Evolutionary conservation across 2,797 vertebrate genomes (phyloP).

Genomic region (Semotilus atromaculatus): DNA sequence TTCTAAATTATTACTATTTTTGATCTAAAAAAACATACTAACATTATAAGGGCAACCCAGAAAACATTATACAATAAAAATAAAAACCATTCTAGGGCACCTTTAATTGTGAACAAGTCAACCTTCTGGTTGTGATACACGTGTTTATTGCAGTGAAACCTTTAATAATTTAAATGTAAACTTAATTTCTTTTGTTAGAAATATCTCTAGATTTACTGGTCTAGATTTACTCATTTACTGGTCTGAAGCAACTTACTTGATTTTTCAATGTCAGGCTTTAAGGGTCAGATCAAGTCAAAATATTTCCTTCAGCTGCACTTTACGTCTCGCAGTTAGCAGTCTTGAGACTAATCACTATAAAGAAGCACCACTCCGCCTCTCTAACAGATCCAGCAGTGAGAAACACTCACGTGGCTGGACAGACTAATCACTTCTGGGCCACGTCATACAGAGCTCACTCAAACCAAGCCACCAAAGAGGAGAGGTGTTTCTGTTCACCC

Average conservation of each 20-base stretch:
- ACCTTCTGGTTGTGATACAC: background rate
- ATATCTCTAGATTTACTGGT: no score
- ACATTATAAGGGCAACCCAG: no score
- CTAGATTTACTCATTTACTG: no score
- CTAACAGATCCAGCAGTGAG: conserved; percentile 6
- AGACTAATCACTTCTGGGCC: conserved; percentile 19
- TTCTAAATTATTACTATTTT: no score
- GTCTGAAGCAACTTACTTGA: no score
- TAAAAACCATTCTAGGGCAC: no score
- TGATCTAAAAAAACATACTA: no score
- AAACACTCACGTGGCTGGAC: conserved; percentile 15
- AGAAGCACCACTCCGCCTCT: background rate
- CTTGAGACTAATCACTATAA: no score
- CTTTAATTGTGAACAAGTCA: background rate
- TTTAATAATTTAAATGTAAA: background rate
- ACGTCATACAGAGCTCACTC: conserved; percentile 20
- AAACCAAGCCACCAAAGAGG: conserved; percentile 1
- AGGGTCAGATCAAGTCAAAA: background rate
- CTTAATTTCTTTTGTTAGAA: background rate
- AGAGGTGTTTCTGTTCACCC: conserved; percentile 12
- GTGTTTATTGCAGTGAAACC: background rate
- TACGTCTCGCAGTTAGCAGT: no score
- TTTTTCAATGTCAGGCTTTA: background rate
- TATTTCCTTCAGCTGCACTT: no score
- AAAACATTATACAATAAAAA: no score